A percentile compares a stretch with the other conserved stretches of the same genome.
These are phyloP conservation scores for Triplophysa tibetana DNA, from an alignment of 2,113 vertebrate species.

Conservation along the genomic window DNA sequence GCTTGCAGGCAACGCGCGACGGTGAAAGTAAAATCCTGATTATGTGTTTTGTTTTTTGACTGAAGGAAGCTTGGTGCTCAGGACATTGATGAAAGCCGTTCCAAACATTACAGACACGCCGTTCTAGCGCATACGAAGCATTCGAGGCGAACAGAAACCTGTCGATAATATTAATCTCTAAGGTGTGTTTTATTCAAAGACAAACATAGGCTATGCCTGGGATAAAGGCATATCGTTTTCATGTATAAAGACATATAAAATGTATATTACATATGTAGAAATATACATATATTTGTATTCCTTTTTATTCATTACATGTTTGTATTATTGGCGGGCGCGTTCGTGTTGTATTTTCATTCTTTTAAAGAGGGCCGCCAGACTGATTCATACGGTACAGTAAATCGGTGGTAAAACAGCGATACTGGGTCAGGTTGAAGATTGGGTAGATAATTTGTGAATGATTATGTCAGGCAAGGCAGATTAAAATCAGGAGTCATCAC, in stretches of 20 bases:
- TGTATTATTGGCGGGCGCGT: constrained; percentile 55
- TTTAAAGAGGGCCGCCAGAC: constrained; percentile 32
- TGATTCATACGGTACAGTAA: constrained; percentile 54
- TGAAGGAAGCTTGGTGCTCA: constrained; percentile 60
- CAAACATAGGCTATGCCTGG: background rate
- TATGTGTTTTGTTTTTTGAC: constrained; percentile 57
- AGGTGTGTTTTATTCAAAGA: background rate
- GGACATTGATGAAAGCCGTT: constrained; percentile 62
- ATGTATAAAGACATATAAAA: too few species aligned
- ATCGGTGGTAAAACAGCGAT: constrained; percentile 44
- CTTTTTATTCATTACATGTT: background rate
- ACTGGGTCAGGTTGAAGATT: constrained; percentile 58
- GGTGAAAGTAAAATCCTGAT: constrained; percentile 64
- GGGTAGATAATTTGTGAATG: constrained; percentile 59
- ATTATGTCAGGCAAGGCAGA: constrained; percentile 63
- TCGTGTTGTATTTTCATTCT: constrained; percentile 7
- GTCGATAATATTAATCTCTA: background rate
- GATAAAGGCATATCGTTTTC: too few species aligned
- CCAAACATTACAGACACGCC: constrained; percentile 33
- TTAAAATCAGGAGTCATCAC: constrained; percentile 66
- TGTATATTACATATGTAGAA: too few species aligned
- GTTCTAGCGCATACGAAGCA: background rate
- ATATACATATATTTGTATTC: too few species aligned
- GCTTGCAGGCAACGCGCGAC: constrained; percentile 61
- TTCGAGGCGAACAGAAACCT: background rate